Conservation (phyloP, 2,888 invertebrate genomes). For the Chrysolina americana region DNA sequence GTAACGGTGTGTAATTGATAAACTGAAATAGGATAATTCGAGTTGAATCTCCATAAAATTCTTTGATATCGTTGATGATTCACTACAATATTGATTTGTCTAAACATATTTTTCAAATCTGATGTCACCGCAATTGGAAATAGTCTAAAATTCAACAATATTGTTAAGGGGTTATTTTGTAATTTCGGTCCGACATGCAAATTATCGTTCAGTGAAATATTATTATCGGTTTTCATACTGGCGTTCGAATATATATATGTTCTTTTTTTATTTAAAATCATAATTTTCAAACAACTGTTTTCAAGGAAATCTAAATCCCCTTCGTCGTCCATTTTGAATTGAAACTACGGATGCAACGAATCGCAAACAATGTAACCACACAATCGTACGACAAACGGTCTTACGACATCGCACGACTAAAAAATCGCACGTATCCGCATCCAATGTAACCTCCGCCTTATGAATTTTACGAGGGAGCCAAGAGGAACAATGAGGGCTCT, state of each 20-base stretch:
- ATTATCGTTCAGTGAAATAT: conserved; percentile 26
- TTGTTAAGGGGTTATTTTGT: conserved; percentile 25
- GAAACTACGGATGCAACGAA: too few relatives aligned
- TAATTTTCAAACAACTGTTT: too few relatives aligned
- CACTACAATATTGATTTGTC: conserved; percentile 5
- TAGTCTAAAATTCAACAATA: conserved; percentile 30
- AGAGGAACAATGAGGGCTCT: too few relatives aligned
- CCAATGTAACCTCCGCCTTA: too few relatives aligned
- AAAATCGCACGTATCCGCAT: too few relatives aligned
- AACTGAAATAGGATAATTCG: conserved; percentile 5
- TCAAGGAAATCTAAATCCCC: too few relatives aligned
- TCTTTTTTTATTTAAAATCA: too few relatives aligned
- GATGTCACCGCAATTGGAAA: conserved; percentile 1
- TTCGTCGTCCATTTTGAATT: too few relatives aligned
- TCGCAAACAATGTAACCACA: too few relatives aligned
- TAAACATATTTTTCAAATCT: conserved; percentile 2
- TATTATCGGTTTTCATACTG: conserved; percentile 28
- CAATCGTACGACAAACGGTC: too few relatives aligned
- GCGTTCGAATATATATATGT: conserved; percentile 28
- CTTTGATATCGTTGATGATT: conserved; percentile 10
- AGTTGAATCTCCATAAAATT: conserved; percentile 21
- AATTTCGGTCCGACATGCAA: conserved; percentile 28
- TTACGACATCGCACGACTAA: too few relatives aligned
- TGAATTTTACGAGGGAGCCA: too few relatives aligned
- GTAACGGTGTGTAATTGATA: conserved; percentile 1